A percentile compares a stretch with the other conserved stretches of the same genome.
phyloP scores from a whole-genome alignment of 2,113 vertebrate genomes.

The Larimichthys crocea region DNA sequence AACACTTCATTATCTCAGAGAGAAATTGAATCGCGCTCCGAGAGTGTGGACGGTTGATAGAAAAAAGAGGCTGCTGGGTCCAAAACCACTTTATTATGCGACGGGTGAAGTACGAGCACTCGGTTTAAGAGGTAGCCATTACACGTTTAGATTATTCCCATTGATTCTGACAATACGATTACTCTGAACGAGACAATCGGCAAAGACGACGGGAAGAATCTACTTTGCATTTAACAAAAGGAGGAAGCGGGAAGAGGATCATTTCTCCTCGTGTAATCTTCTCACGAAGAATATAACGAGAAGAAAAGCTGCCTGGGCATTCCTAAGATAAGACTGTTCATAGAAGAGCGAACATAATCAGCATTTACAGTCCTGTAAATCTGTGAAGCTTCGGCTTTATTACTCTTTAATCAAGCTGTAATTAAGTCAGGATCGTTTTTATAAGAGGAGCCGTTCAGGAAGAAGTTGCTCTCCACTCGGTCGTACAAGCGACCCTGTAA shows the following conservation, averaged over 20 bases:
- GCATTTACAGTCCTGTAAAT: neutral
- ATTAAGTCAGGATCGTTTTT: too few relatives aligned
- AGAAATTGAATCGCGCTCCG: neutral
- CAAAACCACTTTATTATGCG: constrained; percentile 14
- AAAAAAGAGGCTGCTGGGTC: constrained; percentile 33
- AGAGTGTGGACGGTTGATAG: constrained; percentile 9
- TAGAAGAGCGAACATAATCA: neutral
- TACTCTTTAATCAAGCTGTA: neutral
- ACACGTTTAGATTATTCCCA: constrained; percentile 22
- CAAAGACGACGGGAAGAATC: neutral
- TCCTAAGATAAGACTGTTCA: neutral
- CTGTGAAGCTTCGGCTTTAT: too few relatives aligned
- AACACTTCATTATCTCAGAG: neutral
- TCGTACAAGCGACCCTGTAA: neutral
- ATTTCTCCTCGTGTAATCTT: neutral
- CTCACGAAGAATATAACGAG: too few relatives aligned
- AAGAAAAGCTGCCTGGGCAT: neutral
- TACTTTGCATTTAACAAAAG: neutral
- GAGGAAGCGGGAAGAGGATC: neutral
- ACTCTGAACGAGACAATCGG: neutral
- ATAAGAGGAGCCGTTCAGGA: neutral
- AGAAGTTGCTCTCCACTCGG: neutral
- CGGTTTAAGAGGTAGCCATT: constrained; percentile 15
- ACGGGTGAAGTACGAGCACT: constrained; percentile 7
- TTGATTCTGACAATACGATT: constrained; percentile 33